A percentile compares a stretch with the other conserved stretches of the same genome.
These are phyloP conservation scores for Melieria crassipennis DNA, from an alignment of 2,888 invertebrate species.

Conservation along the genomic window DNA sequence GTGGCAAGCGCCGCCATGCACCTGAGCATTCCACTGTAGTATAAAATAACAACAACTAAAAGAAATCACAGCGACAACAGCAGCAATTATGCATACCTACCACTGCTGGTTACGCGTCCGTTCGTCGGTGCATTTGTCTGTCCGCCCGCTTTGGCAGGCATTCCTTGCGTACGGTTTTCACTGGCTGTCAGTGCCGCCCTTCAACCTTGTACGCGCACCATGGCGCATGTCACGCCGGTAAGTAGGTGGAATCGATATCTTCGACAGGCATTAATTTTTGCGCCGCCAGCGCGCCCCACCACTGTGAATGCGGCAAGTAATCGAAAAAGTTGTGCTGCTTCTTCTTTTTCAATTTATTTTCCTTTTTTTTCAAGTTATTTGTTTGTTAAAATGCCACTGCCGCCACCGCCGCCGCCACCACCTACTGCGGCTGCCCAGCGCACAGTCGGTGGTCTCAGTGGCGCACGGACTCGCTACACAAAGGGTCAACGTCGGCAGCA, in stretches of 20 bases:
- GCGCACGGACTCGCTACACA: conserved; percentile 5
- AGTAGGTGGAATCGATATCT: conserved; percentile 7
- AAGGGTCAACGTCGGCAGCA: neutral
- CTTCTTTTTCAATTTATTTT: no score
- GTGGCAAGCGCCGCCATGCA: conserved; percentile 19
- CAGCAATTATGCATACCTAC: conserved; percentile 1
- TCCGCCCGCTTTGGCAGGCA: neutral
- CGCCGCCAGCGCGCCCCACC: no score
- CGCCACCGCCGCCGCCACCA: neutral
- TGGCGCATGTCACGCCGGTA: neutral
- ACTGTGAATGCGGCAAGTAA: no score
- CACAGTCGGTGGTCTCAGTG: conserved; percentile 31
- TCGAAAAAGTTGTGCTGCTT: no score
- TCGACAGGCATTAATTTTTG: neutral
- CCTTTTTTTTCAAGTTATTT: no score
- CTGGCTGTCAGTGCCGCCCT: neutral
- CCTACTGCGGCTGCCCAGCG: conserved; percentile 2
- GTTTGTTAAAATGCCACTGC: neutral
- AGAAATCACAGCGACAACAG: neutral
- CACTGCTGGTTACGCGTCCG: no score
- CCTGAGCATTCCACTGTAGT: no score
- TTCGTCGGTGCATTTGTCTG: no score
- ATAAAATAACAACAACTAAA: neutral
- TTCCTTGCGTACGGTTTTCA: neutral
- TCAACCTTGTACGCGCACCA: neutral